These are phyloP conservation scores for Belgica antarctica DNA, from an alignment of 2,888 invertebrate genomes.

Conservation along the genomic window DNA sequence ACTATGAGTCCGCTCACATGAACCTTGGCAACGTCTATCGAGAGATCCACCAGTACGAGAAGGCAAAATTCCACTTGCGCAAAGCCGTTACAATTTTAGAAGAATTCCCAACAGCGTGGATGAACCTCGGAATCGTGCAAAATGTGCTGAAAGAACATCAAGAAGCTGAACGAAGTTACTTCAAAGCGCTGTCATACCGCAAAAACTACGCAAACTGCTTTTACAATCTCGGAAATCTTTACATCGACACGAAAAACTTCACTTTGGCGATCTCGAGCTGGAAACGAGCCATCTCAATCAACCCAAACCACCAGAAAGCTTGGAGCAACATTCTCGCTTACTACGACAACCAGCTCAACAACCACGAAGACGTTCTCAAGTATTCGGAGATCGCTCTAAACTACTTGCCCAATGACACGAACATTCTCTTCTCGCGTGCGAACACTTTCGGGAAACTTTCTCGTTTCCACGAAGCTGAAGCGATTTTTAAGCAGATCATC, in stretches of 20 bases:
- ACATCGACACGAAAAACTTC: constrained; percentile 71
- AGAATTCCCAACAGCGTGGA: constrained; percentile 95
- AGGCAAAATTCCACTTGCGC: constrained; percentile 71
- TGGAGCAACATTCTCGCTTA: constrained; percentile 92
- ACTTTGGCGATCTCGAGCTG: constrained; percentile 76
- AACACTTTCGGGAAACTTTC: constrained; percentile 84
- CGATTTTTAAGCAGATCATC: constrained; percentile 75
- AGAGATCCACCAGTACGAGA: constrained; percentile 64
- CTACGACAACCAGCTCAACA: constrained; percentile 69
- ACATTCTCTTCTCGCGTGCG: constrained; percentile 81
- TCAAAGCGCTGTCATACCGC: constrained; percentile 72
- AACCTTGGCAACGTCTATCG: constrained; percentile 85
- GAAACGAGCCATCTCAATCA: constrained; percentile 74
- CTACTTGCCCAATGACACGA: constrained; percentile 70
- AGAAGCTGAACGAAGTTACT: constrained; percentile 76
- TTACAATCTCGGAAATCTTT: constrained; percentile 94
- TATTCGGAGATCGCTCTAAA: constrained; percentile 68
- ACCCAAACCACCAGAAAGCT: constrained; percentile 76
- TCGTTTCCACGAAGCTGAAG: constrained; percentile 75
- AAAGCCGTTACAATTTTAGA: constrained; percentile 66
- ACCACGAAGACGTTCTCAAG: constrained; percentile 66
- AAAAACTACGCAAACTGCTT: constrained; percentile 86
- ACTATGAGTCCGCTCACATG: constrained; percentile 90
- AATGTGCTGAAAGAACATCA: constrained; percentile 67
- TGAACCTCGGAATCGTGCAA: constrained; percentile 94